Conservation (phyloP, 2,797 vertebrate genomes). For the Leontopithecus rosalia region DNA sequence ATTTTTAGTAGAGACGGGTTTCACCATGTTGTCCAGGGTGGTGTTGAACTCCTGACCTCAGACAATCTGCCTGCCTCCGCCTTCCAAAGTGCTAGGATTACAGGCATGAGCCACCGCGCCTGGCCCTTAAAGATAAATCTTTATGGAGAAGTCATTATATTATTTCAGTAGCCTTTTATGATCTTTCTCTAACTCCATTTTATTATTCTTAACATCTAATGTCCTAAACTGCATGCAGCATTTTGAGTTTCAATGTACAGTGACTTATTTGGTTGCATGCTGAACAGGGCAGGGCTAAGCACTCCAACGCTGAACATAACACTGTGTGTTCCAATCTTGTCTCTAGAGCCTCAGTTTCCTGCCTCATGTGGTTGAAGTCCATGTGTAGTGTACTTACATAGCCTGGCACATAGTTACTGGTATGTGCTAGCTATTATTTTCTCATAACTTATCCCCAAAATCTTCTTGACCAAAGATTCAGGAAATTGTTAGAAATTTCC, state of each 20-base stretch:
- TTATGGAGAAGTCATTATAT: neutral
- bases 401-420: neutral
- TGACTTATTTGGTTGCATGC: neutral
- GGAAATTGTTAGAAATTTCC: neutral
- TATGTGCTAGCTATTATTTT: constrained; percentile 21
- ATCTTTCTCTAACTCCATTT: neutral
- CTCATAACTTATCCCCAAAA: neutral
- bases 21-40: too few species aligned
- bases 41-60: too few species aligned
- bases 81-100: too few species aligned
- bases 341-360: neutral
- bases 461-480: neutral
- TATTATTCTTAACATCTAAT: neutral
- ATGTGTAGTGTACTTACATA: neutral
- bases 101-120: too few species aligned
- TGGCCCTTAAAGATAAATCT: neutral
- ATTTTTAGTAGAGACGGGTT: too few species aligned
- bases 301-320: neutral
- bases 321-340: neutral
- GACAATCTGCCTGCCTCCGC: too few species aligned
- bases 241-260: neutral
- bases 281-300: neutral
- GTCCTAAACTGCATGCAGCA: neutral
- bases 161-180: neutral
- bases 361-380: neutral